Conservation (phyloP, 1,140 invertebrate species). For the Oreohelix idahoensis region DNA sequence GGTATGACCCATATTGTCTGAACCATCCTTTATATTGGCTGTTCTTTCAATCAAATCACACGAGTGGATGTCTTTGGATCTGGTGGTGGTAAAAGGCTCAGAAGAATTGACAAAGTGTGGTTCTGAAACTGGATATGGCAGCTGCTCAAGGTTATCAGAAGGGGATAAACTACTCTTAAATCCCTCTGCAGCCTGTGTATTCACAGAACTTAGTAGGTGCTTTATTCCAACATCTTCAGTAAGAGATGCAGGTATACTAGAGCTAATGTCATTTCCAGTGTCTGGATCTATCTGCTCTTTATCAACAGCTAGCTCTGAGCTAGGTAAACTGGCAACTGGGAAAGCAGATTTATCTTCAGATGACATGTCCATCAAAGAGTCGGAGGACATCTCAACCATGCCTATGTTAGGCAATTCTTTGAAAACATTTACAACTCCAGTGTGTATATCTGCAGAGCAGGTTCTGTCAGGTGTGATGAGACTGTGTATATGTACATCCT, state of each 20-base stretch:
- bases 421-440: no score
- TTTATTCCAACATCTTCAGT: slow-evolving; percentile 77
- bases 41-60: neutral
- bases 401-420: no score
- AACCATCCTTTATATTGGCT: neutral
- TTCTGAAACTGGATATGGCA: neutral
- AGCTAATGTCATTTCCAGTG: slow-evolving; percentile 72
- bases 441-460: slow-evolving; percentile 43
- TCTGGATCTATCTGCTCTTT: slow-evolving; percentile 86
- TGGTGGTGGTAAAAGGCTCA: neutral
- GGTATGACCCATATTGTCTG: neutral
- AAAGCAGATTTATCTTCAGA: no score
- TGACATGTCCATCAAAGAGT: no score
- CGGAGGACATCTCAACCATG: no score
- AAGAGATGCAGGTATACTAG: slow-evolving; percentile 82
- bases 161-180: slow-evolving; percentile 18
- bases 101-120: neutral
- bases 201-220: neutral
- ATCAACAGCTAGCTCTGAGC: slow-evolving; percentile 77
- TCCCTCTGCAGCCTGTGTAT: slow-evolving; percentile 22
- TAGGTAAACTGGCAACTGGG: no score
- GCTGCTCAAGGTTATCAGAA: neutral
- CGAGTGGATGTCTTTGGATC: slow-evolving; percentile 16
- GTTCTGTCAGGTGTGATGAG: slow-evolving; percentile 41
- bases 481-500: slow-evolving; percentile 75